A percentile compares a stretch with the other conserved stretches of the same genome.
Evolutionary conservation across 1,140 invertebrate genomes (phyloP).

Genomic region (Saccostrea echinata): DNA sequence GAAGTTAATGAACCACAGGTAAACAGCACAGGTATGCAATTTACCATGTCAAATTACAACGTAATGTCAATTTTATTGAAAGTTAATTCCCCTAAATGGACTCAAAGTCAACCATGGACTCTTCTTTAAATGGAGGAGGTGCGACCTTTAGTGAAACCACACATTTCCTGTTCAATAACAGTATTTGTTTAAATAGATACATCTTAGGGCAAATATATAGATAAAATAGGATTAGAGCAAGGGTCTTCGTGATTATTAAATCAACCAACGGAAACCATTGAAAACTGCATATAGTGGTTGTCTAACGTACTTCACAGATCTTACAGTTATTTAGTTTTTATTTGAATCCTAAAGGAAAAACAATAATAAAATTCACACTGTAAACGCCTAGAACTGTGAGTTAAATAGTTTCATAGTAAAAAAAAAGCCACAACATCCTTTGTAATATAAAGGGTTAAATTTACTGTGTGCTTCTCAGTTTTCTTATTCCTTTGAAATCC

Average conservation of each 20-base stretch:
- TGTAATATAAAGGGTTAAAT: too few species aligned
- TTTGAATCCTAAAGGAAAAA: too few species aligned
- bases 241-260: background rate
- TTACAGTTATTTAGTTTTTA: too few species aligned
- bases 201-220: slow-evolving; percentile 10
- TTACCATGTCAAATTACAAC: slow-evolving; percentile 4
- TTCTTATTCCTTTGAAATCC: too few species aligned
- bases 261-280: background rate
- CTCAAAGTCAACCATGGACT: background rate
- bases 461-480: too few species aligned
- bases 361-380: too few species aligned
- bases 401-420: too few species aligned
- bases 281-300: background rate
- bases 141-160: background rate
- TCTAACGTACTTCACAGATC: background rate
- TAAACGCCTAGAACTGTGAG: too few species aligned
- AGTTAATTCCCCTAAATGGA: background rate
- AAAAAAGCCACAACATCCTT: too few species aligned
- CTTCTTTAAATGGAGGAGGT: background rate
- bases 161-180: slow-evolving; percentile 1
- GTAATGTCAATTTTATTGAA: background rate
- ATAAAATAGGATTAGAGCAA: slow-evolving; percentile 13
- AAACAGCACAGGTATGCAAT: slow-evolving; percentile 28
- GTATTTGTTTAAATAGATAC: slow-evolving; percentile 10
- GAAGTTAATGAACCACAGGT: background rate